Evolutionary conservation across 2,888 invertebrate genomes (phyloP).

Genomic region (Lingula anatina): DNA sequence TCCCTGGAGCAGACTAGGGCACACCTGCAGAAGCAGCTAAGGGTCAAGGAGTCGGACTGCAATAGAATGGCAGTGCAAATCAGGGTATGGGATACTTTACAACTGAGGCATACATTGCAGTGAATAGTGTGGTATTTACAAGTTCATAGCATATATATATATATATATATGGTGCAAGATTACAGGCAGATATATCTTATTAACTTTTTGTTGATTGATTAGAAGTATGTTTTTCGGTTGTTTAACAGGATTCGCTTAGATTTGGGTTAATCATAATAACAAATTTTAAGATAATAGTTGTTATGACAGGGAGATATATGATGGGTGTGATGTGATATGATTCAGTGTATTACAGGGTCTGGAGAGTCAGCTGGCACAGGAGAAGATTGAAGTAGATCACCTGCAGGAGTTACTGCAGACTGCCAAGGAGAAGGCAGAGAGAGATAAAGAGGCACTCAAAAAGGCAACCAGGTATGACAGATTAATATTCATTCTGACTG

Average conservation of each 20-base stretch:
- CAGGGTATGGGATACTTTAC: conserved; percentile 37
- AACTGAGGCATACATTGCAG: too few species aligned
- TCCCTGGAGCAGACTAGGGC: conserved; percentile 45
- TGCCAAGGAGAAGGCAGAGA: conserved; percentile 38
- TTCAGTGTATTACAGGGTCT: conserved; percentile 26
- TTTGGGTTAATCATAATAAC: too few species aligned
- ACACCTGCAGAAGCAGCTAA: conserved; percentile 49
- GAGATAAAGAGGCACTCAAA: conserved; percentile 50
- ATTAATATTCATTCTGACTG: neutral
- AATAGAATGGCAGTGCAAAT: conserved; percentile 52
- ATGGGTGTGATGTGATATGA: too few species aligned
- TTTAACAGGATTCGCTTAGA: too few species aligned
- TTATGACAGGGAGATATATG: too few species aligned
- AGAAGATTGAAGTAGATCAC: conserved; percentile 45
- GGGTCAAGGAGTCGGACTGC: conserved; percentile 48
- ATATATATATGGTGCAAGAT: too few species aligned
- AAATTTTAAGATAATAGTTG: too few species aligned
- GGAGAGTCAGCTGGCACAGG: conserved; percentile 36
- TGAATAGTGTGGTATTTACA: too few species aligned
- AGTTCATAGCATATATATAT: too few species aligned
- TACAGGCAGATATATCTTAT: too few species aligned
- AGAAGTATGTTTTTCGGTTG: too few species aligned
- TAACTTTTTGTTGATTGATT: too few species aligned
- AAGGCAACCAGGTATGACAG: conserved; percentile 50
- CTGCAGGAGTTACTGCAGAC: conserved; percentile 36